phyloP scores from a whole-genome alignment of 2,113 vertebrate species.

The Lycocorax pyrrhopterus region DNA sequence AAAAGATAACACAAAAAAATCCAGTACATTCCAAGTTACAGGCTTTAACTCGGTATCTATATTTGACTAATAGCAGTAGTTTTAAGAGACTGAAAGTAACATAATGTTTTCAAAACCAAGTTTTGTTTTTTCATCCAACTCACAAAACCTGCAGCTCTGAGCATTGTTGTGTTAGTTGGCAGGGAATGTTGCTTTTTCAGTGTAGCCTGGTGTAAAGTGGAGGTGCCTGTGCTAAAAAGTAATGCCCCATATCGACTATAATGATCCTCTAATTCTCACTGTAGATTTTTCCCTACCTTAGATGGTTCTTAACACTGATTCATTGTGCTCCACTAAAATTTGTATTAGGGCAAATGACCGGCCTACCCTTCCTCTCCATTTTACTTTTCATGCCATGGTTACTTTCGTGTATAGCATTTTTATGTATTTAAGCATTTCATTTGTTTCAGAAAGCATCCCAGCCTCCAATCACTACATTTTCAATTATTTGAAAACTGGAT shows the following conservation, averaged over 20 bases:
- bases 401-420: neutral
- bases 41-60: neutral
- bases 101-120: neutral
- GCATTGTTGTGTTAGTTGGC: neutral
- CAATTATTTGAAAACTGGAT: conserved; percentile 15
- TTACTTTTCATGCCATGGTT: neutral
- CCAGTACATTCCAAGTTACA: neutral
- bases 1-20: neutral
- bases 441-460: neutral
- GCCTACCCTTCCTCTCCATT: neutral
- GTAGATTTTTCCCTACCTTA: neutral
- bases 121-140: neutral
- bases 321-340: neutral
- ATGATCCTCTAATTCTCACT: neutral
- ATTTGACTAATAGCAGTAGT: neutral
- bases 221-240: neutral
- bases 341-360: neutral
- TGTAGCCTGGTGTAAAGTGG: neutral
- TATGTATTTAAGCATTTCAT: neutral
- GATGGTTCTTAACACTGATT: neutral
- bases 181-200: neutral
- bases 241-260: neutral
- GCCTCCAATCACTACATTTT: neutral
- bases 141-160: neutral
- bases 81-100: neutral